Percentiles rank a stretch among this genome's conserved stretches.
These are phyloP conservation scores for Trichoplusia ni DNA, from an alignment of 1,140 invertebrate species.

Conservation along the genomic window DNA sequence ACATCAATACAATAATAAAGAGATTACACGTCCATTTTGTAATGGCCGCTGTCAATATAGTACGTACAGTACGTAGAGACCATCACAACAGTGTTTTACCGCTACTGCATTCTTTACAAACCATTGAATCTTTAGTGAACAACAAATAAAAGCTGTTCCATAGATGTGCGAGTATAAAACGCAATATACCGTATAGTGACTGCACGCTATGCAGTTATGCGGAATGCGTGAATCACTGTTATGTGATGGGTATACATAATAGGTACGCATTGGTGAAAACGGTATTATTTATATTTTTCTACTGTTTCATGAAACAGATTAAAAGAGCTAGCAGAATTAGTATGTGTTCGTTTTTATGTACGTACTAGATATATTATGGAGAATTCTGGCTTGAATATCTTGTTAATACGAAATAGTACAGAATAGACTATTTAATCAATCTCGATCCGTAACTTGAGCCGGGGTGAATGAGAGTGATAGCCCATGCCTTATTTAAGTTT, in stretches of 20 bases:
- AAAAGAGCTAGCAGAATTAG: too few relatives aligned
- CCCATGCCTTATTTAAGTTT: too few relatives aligned
- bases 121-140: constrained; percentile 52
- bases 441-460: too few relatives aligned
- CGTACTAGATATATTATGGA: too few relatives aligned
- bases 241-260: too few relatives aligned
- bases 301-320: too few relatives aligned
- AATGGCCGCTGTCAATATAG: constrained; percentile 37
- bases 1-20: constrained; percentile 10
- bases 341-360: too few relatives aligned
- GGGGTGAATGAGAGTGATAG: too few relatives aligned
- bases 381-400: too few relatives aligned
- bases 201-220: constrained; percentile 9
- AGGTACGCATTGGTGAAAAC: neutral
- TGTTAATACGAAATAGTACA: too few relatives aligned
- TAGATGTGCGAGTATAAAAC: constrained; percentile 37
- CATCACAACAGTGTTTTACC: constrained; percentile 42
- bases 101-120: constrained; percentile 48
- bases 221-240: constrained; percentile 23
- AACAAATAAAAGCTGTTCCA: constrained; percentile 47
- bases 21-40: constrained; percentile 28
- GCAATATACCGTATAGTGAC: constrained; percentile 36
- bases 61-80: constrained; percentile 36
- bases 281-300: too few relatives aligned
- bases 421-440: too few relatives aligned